Conservation (phyloP, 2,113 vertebrate species). For the Dryoscopus gambensis region DNA sequence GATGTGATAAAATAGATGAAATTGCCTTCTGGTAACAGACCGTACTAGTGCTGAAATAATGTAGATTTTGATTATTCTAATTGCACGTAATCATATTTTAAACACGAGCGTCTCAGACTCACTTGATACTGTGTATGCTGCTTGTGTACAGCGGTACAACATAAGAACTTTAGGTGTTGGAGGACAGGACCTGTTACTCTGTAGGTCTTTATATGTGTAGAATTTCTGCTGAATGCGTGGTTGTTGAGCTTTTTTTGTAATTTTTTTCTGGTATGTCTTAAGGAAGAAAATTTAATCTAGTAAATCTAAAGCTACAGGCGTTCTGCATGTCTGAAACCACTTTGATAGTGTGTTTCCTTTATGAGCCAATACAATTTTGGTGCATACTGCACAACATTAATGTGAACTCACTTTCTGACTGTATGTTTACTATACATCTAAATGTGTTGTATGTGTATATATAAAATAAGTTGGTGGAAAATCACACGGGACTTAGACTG, state of each 20-base stretch:
- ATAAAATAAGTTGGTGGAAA: not conserved
- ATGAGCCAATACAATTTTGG: not conserved
- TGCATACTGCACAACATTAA: not conserved
- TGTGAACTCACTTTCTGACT: not conserved
- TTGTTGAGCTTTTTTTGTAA: not conserved
- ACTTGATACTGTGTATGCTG: accelerated
- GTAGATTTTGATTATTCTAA: not conserved
- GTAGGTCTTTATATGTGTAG: accelerated
- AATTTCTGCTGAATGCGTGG: not conserved
- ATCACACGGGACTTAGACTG: not conserved
- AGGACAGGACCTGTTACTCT: not conserved
- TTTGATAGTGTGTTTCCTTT: not conserved
- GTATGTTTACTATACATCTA: accelerated
- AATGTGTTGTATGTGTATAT: accelerated
- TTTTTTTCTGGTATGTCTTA: not conserved
- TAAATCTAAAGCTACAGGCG: not conserved
- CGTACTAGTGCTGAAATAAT: accelerated
- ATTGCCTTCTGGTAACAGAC: not conserved
- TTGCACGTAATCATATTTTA: not conserved
- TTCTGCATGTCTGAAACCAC: not conserved
- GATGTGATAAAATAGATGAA: not conserved
- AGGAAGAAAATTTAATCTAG: not conserved
- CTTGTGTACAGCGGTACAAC: not conserved
- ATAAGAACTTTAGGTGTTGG: not conserved
- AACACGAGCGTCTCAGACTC: accelerated